These are phyloP conservation scores for Dermatemys mawii DNA, from an alignment of 2,113 vertebrate genomes.

Conservation along the genomic window DNA sequence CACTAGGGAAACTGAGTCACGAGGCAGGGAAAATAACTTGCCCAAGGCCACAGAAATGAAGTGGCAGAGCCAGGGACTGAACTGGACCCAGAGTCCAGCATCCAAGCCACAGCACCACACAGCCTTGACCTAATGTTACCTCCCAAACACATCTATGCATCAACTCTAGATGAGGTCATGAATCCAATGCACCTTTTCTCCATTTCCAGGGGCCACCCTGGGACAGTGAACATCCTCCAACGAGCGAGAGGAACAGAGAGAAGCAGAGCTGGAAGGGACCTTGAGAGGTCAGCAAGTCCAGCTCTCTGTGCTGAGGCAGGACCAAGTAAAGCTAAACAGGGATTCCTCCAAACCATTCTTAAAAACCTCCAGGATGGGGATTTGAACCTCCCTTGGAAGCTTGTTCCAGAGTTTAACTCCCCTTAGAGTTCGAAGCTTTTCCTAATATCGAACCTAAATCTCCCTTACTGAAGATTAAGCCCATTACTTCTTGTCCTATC, in stretches of 20 bases:
- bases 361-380: not conserved
- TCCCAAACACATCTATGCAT: too few relatives aligned
- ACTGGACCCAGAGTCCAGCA: not conserved
- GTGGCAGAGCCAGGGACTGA: not conserved
- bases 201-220: too few relatives aligned
- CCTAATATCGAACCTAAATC: not conserved
- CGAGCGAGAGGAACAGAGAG: not conserved
- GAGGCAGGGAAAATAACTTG: not conserved
- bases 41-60: not conserved
- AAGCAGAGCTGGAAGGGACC: not conserved
- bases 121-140: too few relatives aligned
- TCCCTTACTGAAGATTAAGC: not conserved
- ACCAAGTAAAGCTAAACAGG: not conserved
- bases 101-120: not conserved
- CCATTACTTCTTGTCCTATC: not conserved
- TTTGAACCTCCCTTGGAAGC: not conserved
- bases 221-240: not conserved
- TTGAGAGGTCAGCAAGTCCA: not conserved
- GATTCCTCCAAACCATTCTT: not conserved
- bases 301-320: not conserved
- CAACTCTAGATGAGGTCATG: not conserved
- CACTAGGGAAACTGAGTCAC: not conserved
- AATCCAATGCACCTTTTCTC: not conserved
- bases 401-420: not conserved
- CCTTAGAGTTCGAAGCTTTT: not conserved